Base-by-base conservation (phyloP, 2,113 vertebrate genomes). In the Perognathus longimembris region DNA sequence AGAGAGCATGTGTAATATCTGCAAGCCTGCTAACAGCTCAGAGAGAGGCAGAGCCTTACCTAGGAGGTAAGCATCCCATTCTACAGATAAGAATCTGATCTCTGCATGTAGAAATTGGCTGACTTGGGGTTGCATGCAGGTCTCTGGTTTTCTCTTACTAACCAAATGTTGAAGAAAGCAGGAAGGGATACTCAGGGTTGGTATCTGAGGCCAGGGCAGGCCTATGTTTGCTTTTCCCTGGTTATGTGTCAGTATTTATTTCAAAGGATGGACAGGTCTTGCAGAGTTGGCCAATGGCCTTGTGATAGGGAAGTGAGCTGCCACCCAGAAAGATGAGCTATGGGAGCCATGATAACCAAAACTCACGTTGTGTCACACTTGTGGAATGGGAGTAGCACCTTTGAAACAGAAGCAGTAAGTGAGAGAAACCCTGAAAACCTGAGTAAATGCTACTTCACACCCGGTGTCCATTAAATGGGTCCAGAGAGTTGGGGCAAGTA, bases 331-430 rank as follows among this genome's bases (percentile, higher is more conserved):
- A 57, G n/a, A 6, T 2, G 24, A 40, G 57, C 10, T 3, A 9
- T 26, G 70, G 32, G 21, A 64, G 50, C 26, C 0, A 1, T 85
- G 63, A 2, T 0, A 8, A 7, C n/a, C 28, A 9, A 28, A 30
- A 10, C 28, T 11, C 3, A 15, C 32, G 57, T 57, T 20, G 12
- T n/a, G 15, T 28, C 26, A 36, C 76, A 61, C n/a, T n/a, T 22
- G 24, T 7, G 22, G 36, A 34, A 3, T 32, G 42, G 32, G 21
- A 32, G 0, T 3, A 17, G 34, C 38, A 18, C 20, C 42, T 87
- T 40, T 66, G 76, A 14, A 54, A 63, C n/a, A 22, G 45, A 73
- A 86, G 59, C 69, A 73, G 77, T 22, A 6, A 6, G 10, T 18
- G 32, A 26, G 15, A 22, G 42, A 38, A 70, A 71, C 28, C 20